Evolutionary conservation across 2,888 invertebrate species (phyloP).

Genomic region (Strigamia maritima): DNA sequence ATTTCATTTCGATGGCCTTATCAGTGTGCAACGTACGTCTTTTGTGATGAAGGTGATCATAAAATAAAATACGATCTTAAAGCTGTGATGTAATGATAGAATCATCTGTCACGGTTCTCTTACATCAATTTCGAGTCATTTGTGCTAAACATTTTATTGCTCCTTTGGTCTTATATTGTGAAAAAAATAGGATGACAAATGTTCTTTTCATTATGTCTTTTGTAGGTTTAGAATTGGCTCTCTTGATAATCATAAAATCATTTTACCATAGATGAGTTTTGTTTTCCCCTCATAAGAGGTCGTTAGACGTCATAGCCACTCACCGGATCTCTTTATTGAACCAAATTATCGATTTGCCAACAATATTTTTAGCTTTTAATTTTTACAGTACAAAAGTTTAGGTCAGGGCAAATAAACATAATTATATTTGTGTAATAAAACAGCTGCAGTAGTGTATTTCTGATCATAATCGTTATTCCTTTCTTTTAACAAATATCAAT

Average conservation of each 20-base stretch:
- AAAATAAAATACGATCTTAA: slow-evolving; percentile 4
- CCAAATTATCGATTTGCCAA: slow-evolving; percentile 3
- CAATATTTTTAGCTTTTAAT: slow-evolving; percentile 9
- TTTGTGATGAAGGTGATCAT: background rate
- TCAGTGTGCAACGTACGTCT: background rate
- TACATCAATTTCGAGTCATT: background rate
- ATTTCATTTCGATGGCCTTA: slow-evolving; percentile 15
- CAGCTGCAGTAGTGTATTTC: background rate
- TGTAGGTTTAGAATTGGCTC: background rate
- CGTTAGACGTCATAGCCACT: background rate
- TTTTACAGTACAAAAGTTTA: background rate
- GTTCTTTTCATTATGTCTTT: background rate
- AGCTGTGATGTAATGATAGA: background rate
- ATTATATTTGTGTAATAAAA: background rate
- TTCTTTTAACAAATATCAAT: background rate
- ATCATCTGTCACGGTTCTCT: slow-evolving; percentile 13
- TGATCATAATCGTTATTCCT: background rate
- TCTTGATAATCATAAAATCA: background rate
- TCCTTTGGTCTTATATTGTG: background rate
- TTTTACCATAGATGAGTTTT: background rate
- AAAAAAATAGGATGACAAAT: background rate
- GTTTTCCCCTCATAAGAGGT: background rate
- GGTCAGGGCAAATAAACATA: background rate
- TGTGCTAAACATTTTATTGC: slow-evolving; percentile 15
- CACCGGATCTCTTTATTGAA: background rate